A percentile compares a stretch with the other conserved stretches of the same genome.
Conservation (phyloP, 2,797 vertebrate species). For the Myripristis jacobus region DNA sequence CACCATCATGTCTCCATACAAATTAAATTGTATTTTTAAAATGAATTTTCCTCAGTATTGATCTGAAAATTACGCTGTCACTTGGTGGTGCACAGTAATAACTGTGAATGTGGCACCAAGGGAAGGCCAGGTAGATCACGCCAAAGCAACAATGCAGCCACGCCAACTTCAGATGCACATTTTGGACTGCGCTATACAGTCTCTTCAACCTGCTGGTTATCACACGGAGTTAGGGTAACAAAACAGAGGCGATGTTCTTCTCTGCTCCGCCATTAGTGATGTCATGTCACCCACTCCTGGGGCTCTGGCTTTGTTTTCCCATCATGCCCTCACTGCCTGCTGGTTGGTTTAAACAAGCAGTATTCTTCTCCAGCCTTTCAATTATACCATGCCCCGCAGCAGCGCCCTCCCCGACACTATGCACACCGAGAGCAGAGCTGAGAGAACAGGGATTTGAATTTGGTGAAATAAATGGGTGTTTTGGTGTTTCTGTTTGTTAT, state of each 20-base stretch:
- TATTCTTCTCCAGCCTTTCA: slow-evolving; percentile 85
- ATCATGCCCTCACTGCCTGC: slow-evolving; percentile 81
- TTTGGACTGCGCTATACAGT: slow-evolving; percentile 51
- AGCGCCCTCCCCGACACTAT: slow-evolving; percentile 74
- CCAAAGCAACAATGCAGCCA: slow-evolving; percentile 38
- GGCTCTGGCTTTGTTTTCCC: slow-evolving; percentile 82
- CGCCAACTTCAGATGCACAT: slow-evolving; percentile 60
- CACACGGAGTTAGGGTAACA: slow-evolving; percentile 71
- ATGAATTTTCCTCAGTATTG: neutral
- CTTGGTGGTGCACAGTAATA: slow-evolving; percentile 31
- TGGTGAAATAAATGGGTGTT: slow-evolving; percentile 69
- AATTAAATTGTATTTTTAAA: slow-evolving; percentile 13
- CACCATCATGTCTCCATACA: slow-evolving; percentile 8
- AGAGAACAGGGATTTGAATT: slow-evolving; percentile 77
- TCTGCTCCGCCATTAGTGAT: slow-evolving; percentile 77
- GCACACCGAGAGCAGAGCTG: slow-evolving; percentile 67
- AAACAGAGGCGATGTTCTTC: slow-evolving; percentile 72
- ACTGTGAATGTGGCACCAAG: slow-evolving; percentile 22
- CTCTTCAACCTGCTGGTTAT: slow-evolving; percentile 68
- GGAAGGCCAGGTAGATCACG: slow-evolving; percentile 34
- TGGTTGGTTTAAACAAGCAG: slow-evolving; percentile 86
- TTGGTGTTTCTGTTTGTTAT: slow-evolving; percentile 60
- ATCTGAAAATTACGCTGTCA: slow-evolving; percentile 20
- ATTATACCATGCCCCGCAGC: slow-evolving; percentile 86
- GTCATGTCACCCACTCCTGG: slow-evolving; percentile 80